These are phyloP conservation scores for Lasiommata megera DNA, from an alignment of 2,888 invertebrate species.

Conservation along the genomic window DNA sequence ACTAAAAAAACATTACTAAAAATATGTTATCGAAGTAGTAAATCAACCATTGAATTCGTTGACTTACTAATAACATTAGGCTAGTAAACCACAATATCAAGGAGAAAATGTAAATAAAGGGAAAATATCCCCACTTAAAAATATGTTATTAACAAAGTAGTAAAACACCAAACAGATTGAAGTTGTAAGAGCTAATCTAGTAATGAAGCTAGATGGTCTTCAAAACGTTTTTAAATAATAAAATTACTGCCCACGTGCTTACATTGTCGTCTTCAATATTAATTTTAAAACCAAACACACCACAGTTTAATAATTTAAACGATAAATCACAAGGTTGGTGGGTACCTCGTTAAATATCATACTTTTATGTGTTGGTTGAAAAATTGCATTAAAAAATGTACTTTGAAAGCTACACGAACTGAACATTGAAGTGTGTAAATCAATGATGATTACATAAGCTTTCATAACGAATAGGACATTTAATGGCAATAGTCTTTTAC, in stretches of 20 bases:
- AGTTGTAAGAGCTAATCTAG: too few relatives aligned
- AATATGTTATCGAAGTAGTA: too few relatives aligned
- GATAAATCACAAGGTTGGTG: conserved; percentile 2
- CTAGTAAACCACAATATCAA: too few relatives aligned
- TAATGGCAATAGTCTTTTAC: neutral
- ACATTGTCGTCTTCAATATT: neutral
- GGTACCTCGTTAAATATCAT: conserved; percentile 13
- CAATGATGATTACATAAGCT: neutral
- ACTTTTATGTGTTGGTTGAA: conserved; percentile 13
- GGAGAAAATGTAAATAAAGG: too few relatives aligned
- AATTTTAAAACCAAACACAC: neutral
- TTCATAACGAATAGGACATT: neutral
- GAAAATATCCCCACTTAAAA: too few relatives aligned
- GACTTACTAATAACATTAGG: too few relatives aligned
- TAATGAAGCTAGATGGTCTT: too few relatives aligned
- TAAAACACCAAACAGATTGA: too few relatives aligned
- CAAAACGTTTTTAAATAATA: too few relatives aligned
- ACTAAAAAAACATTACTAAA: too few relatives aligned
- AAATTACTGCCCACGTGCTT: neutral
- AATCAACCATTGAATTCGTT: too few relatives aligned
- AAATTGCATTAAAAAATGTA: conserved; percentile 15
- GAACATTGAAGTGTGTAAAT: conserved; percentile 17
- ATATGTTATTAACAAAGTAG: too few relatives aligned
- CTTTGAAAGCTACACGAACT: conserved; percentile 19
- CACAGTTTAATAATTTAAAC: neutral